These are phyloP conservation scores for Lichenostomus cassidix DNA, from an alignment of 2,113 vertebrate genomes.

Conservation along the genomic window DNA sequence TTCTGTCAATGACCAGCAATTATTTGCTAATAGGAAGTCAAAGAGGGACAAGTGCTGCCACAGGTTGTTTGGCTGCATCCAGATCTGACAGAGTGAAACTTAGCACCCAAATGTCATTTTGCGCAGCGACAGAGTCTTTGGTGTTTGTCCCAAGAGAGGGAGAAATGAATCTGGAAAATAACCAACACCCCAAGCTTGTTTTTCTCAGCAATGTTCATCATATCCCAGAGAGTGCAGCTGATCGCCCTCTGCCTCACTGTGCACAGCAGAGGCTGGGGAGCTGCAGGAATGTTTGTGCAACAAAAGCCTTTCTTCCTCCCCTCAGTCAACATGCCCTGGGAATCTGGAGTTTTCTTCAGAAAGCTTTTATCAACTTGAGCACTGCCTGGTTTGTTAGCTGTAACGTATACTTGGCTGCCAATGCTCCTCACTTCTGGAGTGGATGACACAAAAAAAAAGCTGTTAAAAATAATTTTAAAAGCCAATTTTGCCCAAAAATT, in stretches of 20 bases:
- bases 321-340: neutral
- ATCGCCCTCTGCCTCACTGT: accelerated
- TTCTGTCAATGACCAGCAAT: neutral
- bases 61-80: neutral
- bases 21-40: neutral
- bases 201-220: neutral
- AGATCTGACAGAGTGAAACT: neutral
- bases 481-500: neutral
- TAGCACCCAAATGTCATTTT: neutral
- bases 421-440: neutral
- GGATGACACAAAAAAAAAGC: neutral
- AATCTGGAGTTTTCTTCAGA: neutral
- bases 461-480: neutral
- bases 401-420: neutral
- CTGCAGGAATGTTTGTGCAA: neutral
- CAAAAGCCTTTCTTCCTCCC: neutral
- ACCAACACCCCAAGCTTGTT: neutral
- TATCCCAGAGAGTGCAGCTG: neutral
- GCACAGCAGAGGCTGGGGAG: neutral
- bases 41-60: neutral
- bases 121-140: neutral
- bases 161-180: neutral
- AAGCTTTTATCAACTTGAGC: neutral
- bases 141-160: neutral
- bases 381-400: neutral